Base-by-base conservation (phyloP, 2,888 invertebrate genomes). In the Caenorhabditis becei region DNA sequence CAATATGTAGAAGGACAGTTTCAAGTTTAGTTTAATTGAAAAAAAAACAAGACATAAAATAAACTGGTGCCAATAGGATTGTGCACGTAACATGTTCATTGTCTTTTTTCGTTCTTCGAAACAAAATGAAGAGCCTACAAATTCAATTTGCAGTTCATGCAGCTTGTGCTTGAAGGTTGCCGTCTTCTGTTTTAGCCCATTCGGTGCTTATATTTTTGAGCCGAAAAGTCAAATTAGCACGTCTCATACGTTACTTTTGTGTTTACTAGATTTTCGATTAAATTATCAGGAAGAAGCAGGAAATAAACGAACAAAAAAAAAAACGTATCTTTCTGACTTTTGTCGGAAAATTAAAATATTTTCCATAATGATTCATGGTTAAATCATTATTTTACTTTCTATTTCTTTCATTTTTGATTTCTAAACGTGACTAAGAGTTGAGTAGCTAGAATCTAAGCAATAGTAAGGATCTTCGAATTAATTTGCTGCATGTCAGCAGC, bases 81-180 rank as follows among this genome's bases (percentile, higher is more conserved):
- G 59, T 51, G 70, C 61, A 62, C 53, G 71, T 56, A 72, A 56
- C 62, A 47, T 63, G 54, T 72, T 72, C 63, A 56, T 72, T 72
- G 72, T 63, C 72, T 72, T 56, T 63, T 71, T 62, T 51, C n/a
- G n/a, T n/a, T n/a, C 44, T 32, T 63, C 54, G 72, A 72, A 72
- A 72, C 72, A 71, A 62, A 71, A 72, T 63, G 62, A 47, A 32
- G 63, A 72, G 63, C 56, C 63, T 62, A 63, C 63, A 63, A 72
- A 72, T 72, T 72, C 72, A 72, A 72, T 72, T 72, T 72, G 72
- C 72, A 63, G 72, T 63, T 63, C 47, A 63, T 47, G 63, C 37
- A 72, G 63, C 56, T 63, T 63, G 61, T 63, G 72, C 63, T 72
- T 56, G 63, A 63, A 63, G 62, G 61, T 44, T 41, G 32, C 18